Evolutionary conservation across 2,113 vertebrate species (phyloP), one percentile per base, ranked within the genome.

Genomic region (Larimichthys polyactis): DNA sequence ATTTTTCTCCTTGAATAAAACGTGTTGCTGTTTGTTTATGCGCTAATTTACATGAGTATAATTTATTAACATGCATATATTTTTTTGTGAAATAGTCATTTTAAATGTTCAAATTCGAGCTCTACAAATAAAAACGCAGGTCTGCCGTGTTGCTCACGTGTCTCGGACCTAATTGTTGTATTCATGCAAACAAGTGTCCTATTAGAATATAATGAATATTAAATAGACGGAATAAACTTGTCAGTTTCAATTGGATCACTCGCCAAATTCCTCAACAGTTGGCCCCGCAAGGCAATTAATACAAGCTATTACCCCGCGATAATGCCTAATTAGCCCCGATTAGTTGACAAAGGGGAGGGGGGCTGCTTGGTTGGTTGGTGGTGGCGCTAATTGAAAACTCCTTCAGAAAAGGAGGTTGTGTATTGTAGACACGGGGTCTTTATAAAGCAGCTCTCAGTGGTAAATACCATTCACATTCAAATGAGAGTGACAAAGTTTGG

Each of bases 381-480:
- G 81, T 27, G 75, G 74, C 27, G 86, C 75, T 95, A 94, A 96
- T 95, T 95, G 94, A 95, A 94, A 95, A 81, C 60, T 51, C 79
- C 92, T 90, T 83, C 90, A 87, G 85, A 92, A 76, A 78, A 88
- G 83, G 76, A 75, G 90, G 87, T 81, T 90, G 94, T 89, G 91
- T 83, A 78, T 94, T 93, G 85, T 84, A 68, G 86, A 81, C 86
- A 51, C 83, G 78, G 85, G 86, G 80, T 91, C 81, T 84, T 91
- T 82, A 71, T 87, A 87, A 24, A 91, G 92, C 94, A 84, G 93
- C 90, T 92, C 91, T 93, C 91, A 65, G 72, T 93, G 90, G 85
- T 94, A 91, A 93, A 94, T 78, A 87, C 92, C 73, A 95, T 96
- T 96, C 94, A 95, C 92, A 96, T 96, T 96, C 93, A 95, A 96